phyloP scores from a whole-genome alignment of 1,140 invertebrate genomes.

The Coelopa frigida region DNA sequence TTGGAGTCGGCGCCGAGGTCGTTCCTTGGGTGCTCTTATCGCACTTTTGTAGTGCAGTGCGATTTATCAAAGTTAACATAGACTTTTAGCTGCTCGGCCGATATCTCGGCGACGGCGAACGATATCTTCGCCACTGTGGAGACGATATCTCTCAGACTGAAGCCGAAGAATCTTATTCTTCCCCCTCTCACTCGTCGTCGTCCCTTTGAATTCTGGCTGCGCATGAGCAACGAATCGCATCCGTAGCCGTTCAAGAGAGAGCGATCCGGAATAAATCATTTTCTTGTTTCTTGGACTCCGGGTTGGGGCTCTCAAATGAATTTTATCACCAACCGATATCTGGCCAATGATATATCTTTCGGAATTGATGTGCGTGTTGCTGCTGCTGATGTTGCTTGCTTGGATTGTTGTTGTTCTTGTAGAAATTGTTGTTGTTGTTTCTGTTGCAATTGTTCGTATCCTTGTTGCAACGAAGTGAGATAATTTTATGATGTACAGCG shows the following conservation, averaged over 20 bases:
- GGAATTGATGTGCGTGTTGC: conserved; percentile 1
- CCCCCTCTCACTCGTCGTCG: neutral
- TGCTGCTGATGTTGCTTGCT: conserved; percentile 9
- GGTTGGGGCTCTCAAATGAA: conserved; percentile 1
- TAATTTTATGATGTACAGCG: too few relatives aligned
- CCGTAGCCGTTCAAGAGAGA: neutral
- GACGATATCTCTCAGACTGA: neutral
- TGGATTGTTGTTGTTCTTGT: neutral
- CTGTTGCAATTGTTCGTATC: too few relatives aligned
- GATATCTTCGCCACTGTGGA: neutral
- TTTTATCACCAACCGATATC: conserved; percentile 10
- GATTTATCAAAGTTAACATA: conserved; percentile 46
- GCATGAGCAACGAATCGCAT: conserved; percentile 6
- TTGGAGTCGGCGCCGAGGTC: too few relatives aligned
- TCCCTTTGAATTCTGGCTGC: neutral
- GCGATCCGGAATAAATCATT: conserved; percentile 4
- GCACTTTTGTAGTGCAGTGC: conserved; percentile 45
- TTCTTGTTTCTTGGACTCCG: conserved; percentile 1
- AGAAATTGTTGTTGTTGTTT: neutral
- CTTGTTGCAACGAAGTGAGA: too few relatives aligned
- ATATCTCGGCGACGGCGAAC: conserved; percentile 3
- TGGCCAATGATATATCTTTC: conserved; percentile 12
- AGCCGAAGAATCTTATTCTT: neutral
- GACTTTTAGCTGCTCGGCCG: conserved; percentile 30
- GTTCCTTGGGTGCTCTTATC: conserved; percentile 40